A percentile compares a stretch with the other conserved stretches of the same genome.
Conservation (phyloP, 2,888 invertebrate genomes). For the Agrotis ipsilon region DNA sequence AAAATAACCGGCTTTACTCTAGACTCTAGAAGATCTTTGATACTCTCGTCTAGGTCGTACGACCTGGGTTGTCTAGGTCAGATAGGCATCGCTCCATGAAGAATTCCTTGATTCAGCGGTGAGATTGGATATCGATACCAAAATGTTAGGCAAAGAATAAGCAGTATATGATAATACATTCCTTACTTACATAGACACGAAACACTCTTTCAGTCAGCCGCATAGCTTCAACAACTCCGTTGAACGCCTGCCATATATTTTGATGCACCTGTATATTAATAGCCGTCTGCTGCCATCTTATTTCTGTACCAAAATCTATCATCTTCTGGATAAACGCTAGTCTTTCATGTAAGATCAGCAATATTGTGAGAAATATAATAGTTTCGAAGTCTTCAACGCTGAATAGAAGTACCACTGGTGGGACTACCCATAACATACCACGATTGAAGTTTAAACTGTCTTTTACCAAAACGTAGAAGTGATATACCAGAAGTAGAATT, state of each 20-base stretch:
- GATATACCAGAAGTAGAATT: not conserved
- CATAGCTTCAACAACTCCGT: slow-evolving; percentile 8
- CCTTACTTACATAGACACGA: slow-evolving; percentile 16
- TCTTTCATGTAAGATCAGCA: slow-evolving; percentile 13
- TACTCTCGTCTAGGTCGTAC: no score
- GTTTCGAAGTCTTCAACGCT: slow-evolving; percentile 26
- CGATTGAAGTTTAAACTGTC: not conserved
- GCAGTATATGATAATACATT: no score
- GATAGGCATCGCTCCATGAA: no score
- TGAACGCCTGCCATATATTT: slow-evolving; percentile 27
- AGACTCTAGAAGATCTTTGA: no score
- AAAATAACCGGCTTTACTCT: no score
- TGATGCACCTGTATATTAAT: slow-evolving; percentile 5
- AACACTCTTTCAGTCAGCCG: slow-evolving; percentile 16
- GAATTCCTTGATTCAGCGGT: no score
- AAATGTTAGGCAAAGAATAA: no score
- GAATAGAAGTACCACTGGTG: not conserved
- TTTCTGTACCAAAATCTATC: slow-evolving; percentile 12
- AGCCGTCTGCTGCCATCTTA: slow-evolving; percentile 10
- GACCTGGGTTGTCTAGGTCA: no score
- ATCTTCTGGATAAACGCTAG: slow-evolving; percentile 19
- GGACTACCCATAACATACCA: not conserved
- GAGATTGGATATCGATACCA: no score
- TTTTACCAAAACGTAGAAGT: not conserved
- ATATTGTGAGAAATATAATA: slow-evolving; percentile 18